These are phyloP conservation scores for Sinotaia quadrata DNA, from an alignment of 2,888 invertebrate species.

Conservation along the genomic window DNA sequence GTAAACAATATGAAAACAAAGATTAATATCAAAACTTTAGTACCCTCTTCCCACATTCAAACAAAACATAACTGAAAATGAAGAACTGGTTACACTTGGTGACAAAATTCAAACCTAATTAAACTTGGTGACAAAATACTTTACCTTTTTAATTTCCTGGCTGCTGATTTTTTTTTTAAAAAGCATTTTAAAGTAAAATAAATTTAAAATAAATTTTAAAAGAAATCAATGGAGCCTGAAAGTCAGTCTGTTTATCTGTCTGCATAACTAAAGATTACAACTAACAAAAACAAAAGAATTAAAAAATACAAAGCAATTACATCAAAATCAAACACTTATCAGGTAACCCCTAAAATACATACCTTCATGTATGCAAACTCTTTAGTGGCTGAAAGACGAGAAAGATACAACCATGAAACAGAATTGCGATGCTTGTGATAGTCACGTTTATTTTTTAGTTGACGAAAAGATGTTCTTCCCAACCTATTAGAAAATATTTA, in stretches of 20 bases:
- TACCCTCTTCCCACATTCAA: no score
- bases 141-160: no score
- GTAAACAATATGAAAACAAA: no score
- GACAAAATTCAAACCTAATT: no score
- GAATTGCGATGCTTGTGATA: conserved; percentile 93
- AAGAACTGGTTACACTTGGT: no score
- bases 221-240: no score
- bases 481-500: conserved; percentile 75
- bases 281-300: conserved; percentile 1
- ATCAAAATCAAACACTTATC: neutral
- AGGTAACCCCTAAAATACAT: neutral
- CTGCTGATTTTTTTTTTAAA: no score
- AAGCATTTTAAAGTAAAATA: no score
- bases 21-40: neutral
- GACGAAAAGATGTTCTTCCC: conserved; percentile 96
- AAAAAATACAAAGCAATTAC: neutral
- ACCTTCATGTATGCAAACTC: conserved; percentile 97
- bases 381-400: conserved; percentile 94
- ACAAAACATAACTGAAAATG: no score
- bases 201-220: no score
- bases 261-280: neutral
- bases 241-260: no score
- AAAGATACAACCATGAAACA: conserved; percentile 96
- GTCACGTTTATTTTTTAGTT: conserved; percentile 95
- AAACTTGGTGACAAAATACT: no score